These are phyloP conservation scores for Nematostella vectensis DNA, from an alignment of 92 coral and sea anemone species.

Conservation along the genomic window DNA sequence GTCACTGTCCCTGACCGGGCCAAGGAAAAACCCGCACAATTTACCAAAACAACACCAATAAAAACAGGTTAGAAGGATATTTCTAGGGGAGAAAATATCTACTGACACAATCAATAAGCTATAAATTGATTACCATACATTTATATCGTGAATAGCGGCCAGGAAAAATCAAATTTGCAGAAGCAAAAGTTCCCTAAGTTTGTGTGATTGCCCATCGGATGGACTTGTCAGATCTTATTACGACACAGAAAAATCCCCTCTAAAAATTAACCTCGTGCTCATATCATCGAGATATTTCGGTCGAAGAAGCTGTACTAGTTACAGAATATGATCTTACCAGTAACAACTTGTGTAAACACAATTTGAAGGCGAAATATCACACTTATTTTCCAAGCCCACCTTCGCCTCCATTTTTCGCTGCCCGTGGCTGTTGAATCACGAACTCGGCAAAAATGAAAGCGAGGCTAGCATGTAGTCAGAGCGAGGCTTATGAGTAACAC, in stretches of 20 bases:
- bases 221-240: too few relatives aligned
- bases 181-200: too few relatives aligned
- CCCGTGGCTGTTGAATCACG: conserved; percentile 1
- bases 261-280: too few relatives aligned
- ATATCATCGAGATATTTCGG: conserved; percentile 1
- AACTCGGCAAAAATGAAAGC: conserved; percentile 5
- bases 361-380: conserved; percentile 65
- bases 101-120: too few relatives aligned
- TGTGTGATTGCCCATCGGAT: too few relatives aligned
- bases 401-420: conserved; percentile 50
- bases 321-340: conserved; percentile 45
- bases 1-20: too few relatives aligned
- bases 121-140: too few relatives aligned
- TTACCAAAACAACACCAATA: conserved; percentile 11
- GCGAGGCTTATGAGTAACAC: conserved; percentile 32
- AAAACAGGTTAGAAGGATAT: too few relatives aligned
- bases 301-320: neutral
- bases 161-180: too few relatives aligned
- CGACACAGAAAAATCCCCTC: too few relatives aligned
- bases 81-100: too few relatives aligned
- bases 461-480: conserved; percentile 17
- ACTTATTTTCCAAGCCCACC: conserved; percentile 45
- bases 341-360: conserved; percentile 92
- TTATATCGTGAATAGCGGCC: too few relatives aligned
- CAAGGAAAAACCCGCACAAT: conserved; percentile 40